These are phyloP conservation scores for Cataglyphis albicans DNA, from an alignment of 2,888 invertebrate genomes.

Conservation along the genomic window DNA sequence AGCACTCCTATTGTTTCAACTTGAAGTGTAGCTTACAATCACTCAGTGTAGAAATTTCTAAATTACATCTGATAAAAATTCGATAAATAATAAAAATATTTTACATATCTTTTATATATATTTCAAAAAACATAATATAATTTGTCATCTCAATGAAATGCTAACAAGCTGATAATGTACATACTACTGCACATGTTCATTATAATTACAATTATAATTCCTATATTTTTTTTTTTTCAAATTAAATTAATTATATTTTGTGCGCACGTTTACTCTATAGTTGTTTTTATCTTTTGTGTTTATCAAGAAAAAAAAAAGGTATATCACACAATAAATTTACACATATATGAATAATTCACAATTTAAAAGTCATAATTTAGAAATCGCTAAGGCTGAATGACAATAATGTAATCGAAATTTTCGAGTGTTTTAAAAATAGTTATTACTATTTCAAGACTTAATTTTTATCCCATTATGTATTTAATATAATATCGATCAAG, in stretches of 20 bases:
- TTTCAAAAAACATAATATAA: conserved; percentile 13
- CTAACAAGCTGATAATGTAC: not conserved
- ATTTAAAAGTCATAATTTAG: conserved; percentile 18
- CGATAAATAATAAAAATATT: conserved; percentile 5
- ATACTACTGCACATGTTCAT: not conserved
- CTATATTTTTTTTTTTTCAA: not conserved
- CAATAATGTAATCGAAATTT: conserved; percentile 47
- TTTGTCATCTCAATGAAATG: conserved; percentile 3
- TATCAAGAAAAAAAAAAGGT: not conserved
- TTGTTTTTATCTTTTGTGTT: not conserved
- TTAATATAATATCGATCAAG: conserved; percentile 66
- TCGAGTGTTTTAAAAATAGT: conserved; percentile 34
- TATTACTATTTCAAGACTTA: conserved; percentile 51
- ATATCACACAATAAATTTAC: conserved; percentile 46
- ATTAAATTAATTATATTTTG: not conserved
- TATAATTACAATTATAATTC: conserved; percentile 16
- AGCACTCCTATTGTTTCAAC: not conserved
- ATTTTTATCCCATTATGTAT: conserved; percentile 53
- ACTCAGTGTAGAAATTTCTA: not conserved
- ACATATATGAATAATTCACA: conserved; percentile 45
- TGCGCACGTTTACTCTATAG: not conserved
- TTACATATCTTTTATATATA: not conserved
- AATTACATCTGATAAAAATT: not conserved
- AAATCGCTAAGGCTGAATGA: conserved; percentile 54
- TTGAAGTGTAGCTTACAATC: conserved; percentile 2